Conservation (phyloP, 2,797 vertebrate genomes). For the Poliocrania exsul region DNA sequence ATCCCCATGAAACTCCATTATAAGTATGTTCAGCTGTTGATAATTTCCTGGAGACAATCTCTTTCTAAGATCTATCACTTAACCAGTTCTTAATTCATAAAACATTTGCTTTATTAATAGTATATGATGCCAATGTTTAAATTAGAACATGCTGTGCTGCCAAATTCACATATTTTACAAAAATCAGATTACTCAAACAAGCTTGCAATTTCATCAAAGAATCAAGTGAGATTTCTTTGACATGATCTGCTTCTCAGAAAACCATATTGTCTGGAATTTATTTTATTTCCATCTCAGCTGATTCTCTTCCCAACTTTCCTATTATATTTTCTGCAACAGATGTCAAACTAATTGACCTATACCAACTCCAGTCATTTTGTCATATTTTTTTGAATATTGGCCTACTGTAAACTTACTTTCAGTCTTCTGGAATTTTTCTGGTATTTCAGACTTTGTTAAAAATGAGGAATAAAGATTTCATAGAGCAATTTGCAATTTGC, state of each 20-base stretch:
- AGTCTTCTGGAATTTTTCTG: background rate
- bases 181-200: conserved; percentile 58
- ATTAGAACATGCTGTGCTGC: conserved; percentile 53
- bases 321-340: conserved; percentile 35
- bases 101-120: conserved; percentile 65
- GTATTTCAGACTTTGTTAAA: background rate
- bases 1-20: conserved; percentile 21
- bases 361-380: background rate
- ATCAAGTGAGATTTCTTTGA: conserved; percentile 60
- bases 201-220: conserved; percentile 49
- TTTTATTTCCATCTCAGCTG: conserved; percentile 50
- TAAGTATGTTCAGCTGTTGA: conserved; percentile 58
- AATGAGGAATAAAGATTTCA: conserved; percentile 8
- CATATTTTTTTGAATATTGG: background rate
- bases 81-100: conserved; percentile 62
- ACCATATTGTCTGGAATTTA: conserved; percentile 30
- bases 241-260: conserved; percentile 60
- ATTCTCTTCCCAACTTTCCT: conserved; percentile 25
- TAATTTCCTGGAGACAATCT: conserved; percentile 62
- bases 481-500: background rate
- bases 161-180: conserved; percentile 55
- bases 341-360: conserved; percentile 39
- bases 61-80: conserved; percentile 63
- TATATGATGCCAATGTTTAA: conserved; percentile 51
- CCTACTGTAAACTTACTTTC: background rate